These are phyloP conservation scores for Gandaritis pyraliata DNA, from an alignment of 2,888 invertebrate species.

Conservation along the genomic window DNA sequence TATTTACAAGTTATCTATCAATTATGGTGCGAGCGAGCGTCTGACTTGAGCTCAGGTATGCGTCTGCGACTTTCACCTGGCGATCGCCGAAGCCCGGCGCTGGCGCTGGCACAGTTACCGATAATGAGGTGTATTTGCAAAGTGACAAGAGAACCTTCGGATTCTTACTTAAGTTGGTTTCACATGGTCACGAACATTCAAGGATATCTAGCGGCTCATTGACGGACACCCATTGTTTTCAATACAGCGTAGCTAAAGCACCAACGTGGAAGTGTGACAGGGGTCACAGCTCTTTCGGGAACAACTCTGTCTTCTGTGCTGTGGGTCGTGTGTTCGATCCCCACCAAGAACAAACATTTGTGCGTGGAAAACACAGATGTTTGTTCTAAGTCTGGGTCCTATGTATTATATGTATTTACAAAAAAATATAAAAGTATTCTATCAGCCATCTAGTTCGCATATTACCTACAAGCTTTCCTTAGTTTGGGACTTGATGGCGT, in stretches of 20 bases:
- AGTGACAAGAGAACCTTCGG: constrained; percentile 53
- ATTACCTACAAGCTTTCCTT: too few relatives aligned
- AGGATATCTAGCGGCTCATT: constrained; percentile 28
- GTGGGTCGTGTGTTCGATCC: too few relatives aligned
- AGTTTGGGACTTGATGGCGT: too few relatives aligned
- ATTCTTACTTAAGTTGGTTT: constrained; percentile 40
- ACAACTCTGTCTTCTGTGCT: too few relatives aligned
- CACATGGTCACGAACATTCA: constrained; percentile 32
- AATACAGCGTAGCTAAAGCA: constrained; percentile 23
- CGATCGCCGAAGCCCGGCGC: constrained; percentile 68
- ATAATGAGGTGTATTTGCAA: constrained; percentile 67
- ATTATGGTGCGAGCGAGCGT: constrained; percentile 57
- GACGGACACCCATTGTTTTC: constrained; percentile 35
- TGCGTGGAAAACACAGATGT: too few relatives aligned
- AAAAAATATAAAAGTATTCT: too few relatives aligned
- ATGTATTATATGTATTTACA: too few relatives aligned
- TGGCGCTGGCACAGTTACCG: constrained; percentile 75
- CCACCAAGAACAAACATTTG: too few relatives aligned
- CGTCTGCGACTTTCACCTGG: constrained; percentile 81
- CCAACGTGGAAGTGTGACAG: constrained; percentile 18
- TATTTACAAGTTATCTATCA: constrained; percentile 60
- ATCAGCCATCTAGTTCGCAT: too few relatives aligned
- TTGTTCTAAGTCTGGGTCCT: too few relatives aligned
- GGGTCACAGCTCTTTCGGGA: too few relatives aligned
- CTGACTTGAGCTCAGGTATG: constrained; percentile 64